These are phyloP conservation scores for Rhabditoides inermis DNA, from an alignment of 2,888 invertebrate genomes.

Conservation along the genomic window DNA sequence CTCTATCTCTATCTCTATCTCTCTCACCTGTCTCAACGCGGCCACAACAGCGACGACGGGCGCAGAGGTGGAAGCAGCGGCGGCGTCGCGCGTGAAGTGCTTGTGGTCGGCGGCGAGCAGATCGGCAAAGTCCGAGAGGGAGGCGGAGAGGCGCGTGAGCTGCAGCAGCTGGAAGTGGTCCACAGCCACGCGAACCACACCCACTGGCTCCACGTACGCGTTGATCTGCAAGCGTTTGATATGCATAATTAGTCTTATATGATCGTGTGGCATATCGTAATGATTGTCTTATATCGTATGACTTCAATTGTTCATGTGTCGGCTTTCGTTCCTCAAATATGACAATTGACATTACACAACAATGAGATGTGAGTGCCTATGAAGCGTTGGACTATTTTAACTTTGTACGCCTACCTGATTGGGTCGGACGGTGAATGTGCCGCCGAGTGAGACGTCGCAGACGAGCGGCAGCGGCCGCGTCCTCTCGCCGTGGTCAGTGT, in stretches of 20 bases:
- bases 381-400: no score
- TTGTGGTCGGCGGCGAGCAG: slow-evolving; percentile 31
- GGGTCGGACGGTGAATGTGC: slow-evolving; percentile 14
- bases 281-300: no score
- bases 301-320: no score
- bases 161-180: slow-evolving; percentile 50
- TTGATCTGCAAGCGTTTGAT: slow-evolving; percentile 8
- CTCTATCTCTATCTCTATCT: no score
- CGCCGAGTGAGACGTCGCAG: slow-evolving; percentile 29
- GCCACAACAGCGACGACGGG: slow-evolving; percentile 13
- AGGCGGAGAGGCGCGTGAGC: slow-evolving; percentile 16
- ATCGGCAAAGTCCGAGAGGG: slow-evolving; percentile 31
- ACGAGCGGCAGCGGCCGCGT: slow-evolving; percentile 29
- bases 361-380: no score
- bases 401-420: no score
- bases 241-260: no score
- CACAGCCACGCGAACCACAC: slow-evolving; percentile 29
- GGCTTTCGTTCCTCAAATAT: no score
- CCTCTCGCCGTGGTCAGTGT: slow-evolving; percentile 29
- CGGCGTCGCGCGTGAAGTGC: slow-evolving; percentile 29
- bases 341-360: no score
- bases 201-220: slow-evolving; percentile 27
- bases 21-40: slow-evolving; percentile 11
- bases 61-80: no score
- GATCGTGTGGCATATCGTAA: no score